Base-by-base conservation (phyloP, 2,797 vertebrate genomes). In the Sardinella longiceps region DNA sequence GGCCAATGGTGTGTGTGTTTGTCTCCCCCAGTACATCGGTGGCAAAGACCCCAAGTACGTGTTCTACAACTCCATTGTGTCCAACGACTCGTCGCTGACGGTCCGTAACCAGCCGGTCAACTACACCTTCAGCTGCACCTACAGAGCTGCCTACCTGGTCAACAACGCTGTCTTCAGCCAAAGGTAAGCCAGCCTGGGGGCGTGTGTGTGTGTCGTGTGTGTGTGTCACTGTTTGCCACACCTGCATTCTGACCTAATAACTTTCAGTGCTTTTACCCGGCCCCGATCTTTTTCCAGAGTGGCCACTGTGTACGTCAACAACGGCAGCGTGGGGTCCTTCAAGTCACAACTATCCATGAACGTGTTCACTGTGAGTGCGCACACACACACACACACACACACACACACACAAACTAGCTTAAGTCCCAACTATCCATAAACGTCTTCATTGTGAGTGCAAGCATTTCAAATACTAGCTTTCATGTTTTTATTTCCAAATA, bases 161-260 rank as follows among this genome's bases (percentile, higher is more conserved):
- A 99, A 98, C 87, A 98, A 98, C 83, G 98, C 98, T 0, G 97
- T 98, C 82, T 99, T 99, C 89, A 98, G 98, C 91, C 98, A 99
- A 93, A 99, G 98, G 98, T 99, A 97, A 91, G 93, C 80, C 80
- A 18, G 18, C 58, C 18, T n/a, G 51, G 48, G 43, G 4, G 7
- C 28, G 7, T 11, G 45, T 15, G 37, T n/a, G 53, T 56, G 63
- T 18, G 11, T 1, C 0, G 14, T 58, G 50, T 30, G 28, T 9
- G 20, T 28, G 66, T 30, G 66, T 15, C 33, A 33, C 66, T 74
- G 28, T 74, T 37, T 15, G 66, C 14, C 66, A 82, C 18, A 0
- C 85, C 82, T 93, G 87, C 93, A 89, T 90, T 90, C 92, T 95
- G 84, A 95, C 94, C 89, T 92, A 90, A 94, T 89, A 92, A 89